Evolutionary conservation across 1,140 invertebrate genomes (phyloP).

Genomic region (Pogonomyrmex barbatus): DNA sequence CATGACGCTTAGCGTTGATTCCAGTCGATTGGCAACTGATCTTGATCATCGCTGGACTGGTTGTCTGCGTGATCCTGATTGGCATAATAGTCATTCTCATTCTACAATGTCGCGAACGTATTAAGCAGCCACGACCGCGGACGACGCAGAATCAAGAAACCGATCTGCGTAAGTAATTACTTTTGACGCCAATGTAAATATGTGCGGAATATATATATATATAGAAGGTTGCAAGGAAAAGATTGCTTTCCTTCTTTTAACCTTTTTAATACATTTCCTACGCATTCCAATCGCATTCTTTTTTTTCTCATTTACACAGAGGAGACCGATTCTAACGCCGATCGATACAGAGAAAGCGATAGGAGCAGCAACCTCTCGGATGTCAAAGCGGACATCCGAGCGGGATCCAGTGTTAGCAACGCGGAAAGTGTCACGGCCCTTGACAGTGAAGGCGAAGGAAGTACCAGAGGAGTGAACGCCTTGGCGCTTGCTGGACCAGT

Average conservation of each 20-base stretch:
- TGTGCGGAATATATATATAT: not conserved
- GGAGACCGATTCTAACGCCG: constrained; percentile 89
- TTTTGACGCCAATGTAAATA: not conserved
- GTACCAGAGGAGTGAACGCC: constrained; percentile 87
- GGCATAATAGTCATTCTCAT: constrained; percentile 86
- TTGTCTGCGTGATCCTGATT: constrained; percentile 86
- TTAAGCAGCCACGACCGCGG: constrained; percentile 84
- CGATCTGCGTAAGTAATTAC: constrained; percentile 84
- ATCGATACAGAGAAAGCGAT: constrained; percentile 94
- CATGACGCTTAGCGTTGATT: constrained; percentile 85
- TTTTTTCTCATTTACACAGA: constrained; percentile 77
- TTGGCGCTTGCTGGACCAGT: constrained; percentile 92
- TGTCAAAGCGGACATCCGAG: constrained; percentile 94
- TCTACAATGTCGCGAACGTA: constrained; percentile 87
- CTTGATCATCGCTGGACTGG: constrained; percentile 86
- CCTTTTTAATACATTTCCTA: not conserved
- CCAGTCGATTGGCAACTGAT: constrained; percentile 87
- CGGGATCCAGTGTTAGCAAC: constrained; percentile 92
- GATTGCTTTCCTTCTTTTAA: not conserved
- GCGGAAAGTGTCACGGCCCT: constrained; percentile 88
- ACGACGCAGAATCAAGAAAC: constrained; percentile 84
- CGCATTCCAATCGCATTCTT: not conserved
- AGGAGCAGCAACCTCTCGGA: constrained; percentile 96
- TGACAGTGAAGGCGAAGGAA: constrained; percentile 86
- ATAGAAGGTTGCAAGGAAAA: not conserved